Evolutionary conservation across 2,113 vertebrate genomes (phyloP).

Genomic region (Chloroceryle aenea): DNA sequence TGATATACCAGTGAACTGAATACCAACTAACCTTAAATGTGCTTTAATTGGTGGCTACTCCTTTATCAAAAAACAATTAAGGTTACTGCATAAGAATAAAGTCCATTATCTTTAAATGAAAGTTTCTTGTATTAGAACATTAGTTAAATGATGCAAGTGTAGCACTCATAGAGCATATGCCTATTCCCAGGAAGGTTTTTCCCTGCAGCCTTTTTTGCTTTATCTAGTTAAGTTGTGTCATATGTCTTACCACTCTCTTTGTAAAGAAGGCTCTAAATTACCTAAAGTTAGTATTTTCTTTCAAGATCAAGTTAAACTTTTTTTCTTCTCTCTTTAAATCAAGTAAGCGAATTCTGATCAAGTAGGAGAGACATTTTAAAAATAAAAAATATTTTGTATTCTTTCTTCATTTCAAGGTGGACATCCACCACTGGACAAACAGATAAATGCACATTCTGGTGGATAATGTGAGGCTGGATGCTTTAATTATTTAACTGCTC

Average conservation of each 20-base stretch:
- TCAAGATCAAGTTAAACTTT: neutral
- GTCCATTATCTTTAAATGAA: neutral
- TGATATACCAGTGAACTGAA: neutral
- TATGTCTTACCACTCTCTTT: neutral
- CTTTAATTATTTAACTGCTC: neutral
- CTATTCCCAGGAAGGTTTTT: neutral
- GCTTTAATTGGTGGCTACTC: neutral
- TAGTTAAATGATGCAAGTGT: neutral
- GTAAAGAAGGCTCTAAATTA: neutral
- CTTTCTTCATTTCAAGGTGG: neutral
- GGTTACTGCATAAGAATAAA: neutral
- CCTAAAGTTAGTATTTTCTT: neutral
- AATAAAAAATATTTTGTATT: neutral
- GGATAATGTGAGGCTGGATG: neutral
- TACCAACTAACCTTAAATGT: neutral
- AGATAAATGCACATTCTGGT: neutral
- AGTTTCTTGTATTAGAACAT: neutral
- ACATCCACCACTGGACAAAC: neutral
- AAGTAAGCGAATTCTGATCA: neutral
- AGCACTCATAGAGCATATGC: rapidly evolving
- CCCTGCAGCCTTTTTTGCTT: neutral
- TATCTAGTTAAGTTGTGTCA: neutral
- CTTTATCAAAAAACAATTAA: neutral
- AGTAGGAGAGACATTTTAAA: neutral
- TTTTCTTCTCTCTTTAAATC: neutral